These are phyloP conservation scores for Sceloporus tristichus DNA, from an alignment of 2,113 vertebrate genomes.

Conservation along the genomic window DNA sequence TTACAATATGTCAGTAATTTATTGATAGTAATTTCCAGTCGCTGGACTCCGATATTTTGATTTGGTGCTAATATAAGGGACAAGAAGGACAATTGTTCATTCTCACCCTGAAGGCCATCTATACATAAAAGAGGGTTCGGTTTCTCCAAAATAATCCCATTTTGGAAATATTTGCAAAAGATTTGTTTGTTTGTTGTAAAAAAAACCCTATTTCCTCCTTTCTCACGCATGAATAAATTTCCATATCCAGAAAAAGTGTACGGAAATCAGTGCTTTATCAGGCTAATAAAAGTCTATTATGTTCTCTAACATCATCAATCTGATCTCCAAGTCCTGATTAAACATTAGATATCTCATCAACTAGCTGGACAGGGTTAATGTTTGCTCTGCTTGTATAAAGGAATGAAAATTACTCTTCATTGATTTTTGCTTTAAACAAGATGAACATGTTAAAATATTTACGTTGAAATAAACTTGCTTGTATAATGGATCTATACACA, in stretches of 20 bases:
- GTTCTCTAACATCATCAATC: slow-evolving; percentile 8
- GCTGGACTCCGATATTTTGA: not conserved
- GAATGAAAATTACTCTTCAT: slow-evolving; percentile 27
- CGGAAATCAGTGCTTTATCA: not conserved
- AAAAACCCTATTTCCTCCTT: not conserved
- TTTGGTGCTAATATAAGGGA: not conserved
- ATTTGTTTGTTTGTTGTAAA: not conserved
- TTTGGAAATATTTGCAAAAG: not conserved
- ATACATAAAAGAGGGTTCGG: not conserved
- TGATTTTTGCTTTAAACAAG: slow-evolving; percentile 21
- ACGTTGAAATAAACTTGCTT: slow-evolving; percentile 23
- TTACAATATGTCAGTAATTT: not conserved
- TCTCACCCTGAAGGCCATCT: not conserved
- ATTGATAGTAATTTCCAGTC: not conserved
- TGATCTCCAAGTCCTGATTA: slow-evolving; percentile 12
- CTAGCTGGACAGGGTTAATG: not conserved
- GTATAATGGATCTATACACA: slow-evolving; percentile 21
- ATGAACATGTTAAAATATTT: slow-evolving; percentile 30
- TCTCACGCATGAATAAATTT: not conserved
- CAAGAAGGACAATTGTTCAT: not conserved
- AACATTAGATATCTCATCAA: slow-evolving; percentile 22
- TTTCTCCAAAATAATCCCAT: not conserved
- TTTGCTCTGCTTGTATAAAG: slow-evolving; percentile 13
- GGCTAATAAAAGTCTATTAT: not conserved
- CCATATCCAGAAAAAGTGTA: not conserved